These are phyloP conservation scores for Timandra comae DNA, from an alignment of 2,888 invertebrate genomes.

Conservation along the genomic window DNA sequence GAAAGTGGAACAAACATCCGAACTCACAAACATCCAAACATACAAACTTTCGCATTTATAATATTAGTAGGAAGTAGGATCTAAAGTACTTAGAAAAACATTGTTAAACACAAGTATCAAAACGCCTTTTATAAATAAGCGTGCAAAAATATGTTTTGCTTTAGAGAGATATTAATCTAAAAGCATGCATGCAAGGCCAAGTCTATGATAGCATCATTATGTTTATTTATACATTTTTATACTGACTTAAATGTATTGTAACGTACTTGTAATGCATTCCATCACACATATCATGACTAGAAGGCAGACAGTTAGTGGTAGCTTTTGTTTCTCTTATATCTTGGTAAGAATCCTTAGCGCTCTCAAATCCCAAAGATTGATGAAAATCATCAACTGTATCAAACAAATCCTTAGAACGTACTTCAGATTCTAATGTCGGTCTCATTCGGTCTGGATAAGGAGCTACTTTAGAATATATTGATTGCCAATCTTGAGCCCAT, in stretches of 20 bases:
- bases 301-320: constrained; percentile 80
- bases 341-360: constrained; percentile 78
- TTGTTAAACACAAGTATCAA: too few relatives aligned
- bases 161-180: too few relatives aligned
- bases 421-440: constrained; percentile 62
- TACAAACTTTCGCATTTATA: too few relatives aligned
- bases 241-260: too few relatives aligned
- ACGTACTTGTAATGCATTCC: constrained; percentile 79
- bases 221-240: too few relatives aligned
- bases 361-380: constrained; percentile 76
- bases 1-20: too few relatives aligned
- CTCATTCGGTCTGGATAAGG: constrained; percentile 71
- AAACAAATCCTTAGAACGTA: constrained; percentile 69
- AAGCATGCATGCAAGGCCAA: too few relatives aligned
- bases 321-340: constrained; percentile 76
- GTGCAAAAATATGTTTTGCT: background rate
- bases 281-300: constrained; percentile 83
- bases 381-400: constrained; percentile 79
- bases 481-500: constrained; percentile 81
- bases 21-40: too few relatives aligned
- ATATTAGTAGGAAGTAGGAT: too few relatives aligned
- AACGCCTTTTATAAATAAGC: too few relatives aligned
- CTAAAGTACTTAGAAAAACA: background rate
- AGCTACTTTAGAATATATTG: constrained; percentile 65
- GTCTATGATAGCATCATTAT: too few relatives aligned